Base-by-base conservation (phyloP, 2,888 invertebrate species). In the Papilio elwesi region DNA sequence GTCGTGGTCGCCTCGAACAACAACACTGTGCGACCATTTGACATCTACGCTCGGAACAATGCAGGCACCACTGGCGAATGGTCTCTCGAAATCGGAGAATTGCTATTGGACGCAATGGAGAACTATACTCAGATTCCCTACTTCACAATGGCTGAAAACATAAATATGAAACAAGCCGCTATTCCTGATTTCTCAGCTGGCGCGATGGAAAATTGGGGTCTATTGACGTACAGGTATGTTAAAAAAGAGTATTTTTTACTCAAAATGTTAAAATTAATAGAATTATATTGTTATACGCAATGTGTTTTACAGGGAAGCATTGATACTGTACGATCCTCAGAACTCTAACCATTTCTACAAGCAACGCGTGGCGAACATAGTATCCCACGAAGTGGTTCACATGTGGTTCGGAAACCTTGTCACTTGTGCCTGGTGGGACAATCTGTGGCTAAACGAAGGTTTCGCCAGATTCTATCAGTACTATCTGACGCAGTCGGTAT, bases 161-260 rank as follows among this genome's bases (percentile, higher is more conserved):
- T 94, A 76, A 81, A 87, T 68, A 93, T 96, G 83, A 97, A 97
- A 81, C 95, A 97, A 79, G 96, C 97, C 10, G 97, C 97, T 1
- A 95, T 97, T 73, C 96, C 97, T 6, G 97, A 97, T 81, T 97
- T 97, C 84, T 94, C 96, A 48, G 96, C 96, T 79, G 96, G 96
- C 71, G 97, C 97, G 73, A 97, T 97, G 97, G 97, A 97, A 86
- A 97, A 97, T 82, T 97, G 97, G 97, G 97, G 97, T 8, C 92
- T 97, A 48, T 94, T 97, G 52, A 97, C 97, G 0, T 97, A 97
- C 90, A 95, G 95, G 96, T 95, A 85, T 74, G 36, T 49, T 38
- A 43, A 9, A 6, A 49, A 47, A 43, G 4, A 43, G 43, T 6
- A 43, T 43, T 43, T 43, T 43, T 43, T 6, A 9, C 6, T 43